A percentile compares a stretch with the other conserved stretches of the same genome.
Conservation (phyloP, 2,888 invertebrate species). For the Pyrrhia umbra region DNA sequence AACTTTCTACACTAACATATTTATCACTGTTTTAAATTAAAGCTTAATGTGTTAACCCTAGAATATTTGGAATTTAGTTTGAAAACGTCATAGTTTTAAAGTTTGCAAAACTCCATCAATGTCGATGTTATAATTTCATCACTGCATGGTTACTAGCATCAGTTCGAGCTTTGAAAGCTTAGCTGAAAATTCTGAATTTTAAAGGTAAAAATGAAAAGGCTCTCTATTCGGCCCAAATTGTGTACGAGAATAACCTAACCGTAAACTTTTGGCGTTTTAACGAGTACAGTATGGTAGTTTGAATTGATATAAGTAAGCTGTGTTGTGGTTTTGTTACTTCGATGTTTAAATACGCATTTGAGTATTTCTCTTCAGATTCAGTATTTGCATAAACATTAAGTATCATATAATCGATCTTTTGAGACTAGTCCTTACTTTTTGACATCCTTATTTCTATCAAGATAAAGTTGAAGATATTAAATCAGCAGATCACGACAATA, state of each 20-base stretch:
- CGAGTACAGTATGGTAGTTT: conserved; percentile 64
- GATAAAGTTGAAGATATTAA: conserved; percentile 53
- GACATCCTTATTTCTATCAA: conserved; percentile 17
- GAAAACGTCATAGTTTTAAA: conserved; percentile 65
- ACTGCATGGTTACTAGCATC: conserved; percentile 60
- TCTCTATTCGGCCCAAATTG: conserved; percentile 75
- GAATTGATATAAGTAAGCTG: conserved; percentile 64
- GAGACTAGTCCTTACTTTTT: conserved; percentile 4
- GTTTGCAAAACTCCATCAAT: conserved; percentile 59
- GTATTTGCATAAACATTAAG: conserved; percentile 81
- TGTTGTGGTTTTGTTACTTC: conserved; percentile 20
- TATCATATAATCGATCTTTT: conserved; percentile 68
- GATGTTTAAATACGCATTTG: too few relatives aligned
- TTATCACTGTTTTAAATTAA: conserved; percentile 47
- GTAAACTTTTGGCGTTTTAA: conserved; percentile 76
- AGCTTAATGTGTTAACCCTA: conserved; percentile 29
- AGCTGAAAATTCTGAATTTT: conserved; percentile 72
- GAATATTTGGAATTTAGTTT: conserved; percentile 48
- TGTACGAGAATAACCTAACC: conserved; percentile 74
- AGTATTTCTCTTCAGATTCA: conserved; percentile 69
- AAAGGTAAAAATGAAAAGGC: conserved; percentile 75
- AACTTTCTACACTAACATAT: conserved; percentile 53
- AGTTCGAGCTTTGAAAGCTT: conserved; percentile 68
- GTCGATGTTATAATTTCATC: conserved; percentile 71
- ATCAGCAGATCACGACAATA: conserved; percentile 67